A percentile compares a stretch with the other conserved stretches of the same genome.
phyloP scores from a whole-genome alignment of 2,797 vertebrate species.

The Bufotes viridis region DNA sequence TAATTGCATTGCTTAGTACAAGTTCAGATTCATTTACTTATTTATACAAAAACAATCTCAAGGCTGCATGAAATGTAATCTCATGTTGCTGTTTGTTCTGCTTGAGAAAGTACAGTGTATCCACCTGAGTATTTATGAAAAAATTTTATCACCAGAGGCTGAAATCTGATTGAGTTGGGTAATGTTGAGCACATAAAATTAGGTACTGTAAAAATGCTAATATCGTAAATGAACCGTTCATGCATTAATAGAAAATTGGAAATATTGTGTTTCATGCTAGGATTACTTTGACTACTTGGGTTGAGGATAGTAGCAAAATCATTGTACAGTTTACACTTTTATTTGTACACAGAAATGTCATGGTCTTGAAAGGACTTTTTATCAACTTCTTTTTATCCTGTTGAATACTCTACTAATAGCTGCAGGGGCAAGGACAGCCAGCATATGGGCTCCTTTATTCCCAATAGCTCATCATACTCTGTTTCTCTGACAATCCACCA shows the following conservation, averaged over 20 bases:
- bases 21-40: constrained; percentile 55
- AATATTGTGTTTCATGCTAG: constrained; percentile 39
- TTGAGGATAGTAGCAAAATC: background rate
- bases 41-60: constrained; percentile 55
- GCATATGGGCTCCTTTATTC: no score
- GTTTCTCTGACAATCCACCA: no score
- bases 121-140: constrained; percentile 53
- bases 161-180: constrained; percentile 47
- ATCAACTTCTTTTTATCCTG: background rate
- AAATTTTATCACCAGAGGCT: constrained; percentile 43
- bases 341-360: background rate
- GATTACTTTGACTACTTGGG: constrained; percentile 7
- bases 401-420: background rate
- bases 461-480: no score
- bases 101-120: constrained; percentile 46
- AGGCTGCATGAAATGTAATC: constrained; percentile 54
- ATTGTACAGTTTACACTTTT: background rate
- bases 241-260: constrained; percentile 44
- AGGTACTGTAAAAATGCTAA: constrained; percentile 55
- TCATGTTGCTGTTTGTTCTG: constrained; percentile 56
- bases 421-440: background rate
- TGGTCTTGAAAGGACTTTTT: background rate
- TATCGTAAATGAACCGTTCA: constrained; percentile 47
- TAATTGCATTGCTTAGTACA: constrained; percentile 55
- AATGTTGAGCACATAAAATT: constrained; percentile 46